phyloP scores from a whole-genome alignment of 2,797 vertebrate species.

The Sebastes itinus region DNA sequence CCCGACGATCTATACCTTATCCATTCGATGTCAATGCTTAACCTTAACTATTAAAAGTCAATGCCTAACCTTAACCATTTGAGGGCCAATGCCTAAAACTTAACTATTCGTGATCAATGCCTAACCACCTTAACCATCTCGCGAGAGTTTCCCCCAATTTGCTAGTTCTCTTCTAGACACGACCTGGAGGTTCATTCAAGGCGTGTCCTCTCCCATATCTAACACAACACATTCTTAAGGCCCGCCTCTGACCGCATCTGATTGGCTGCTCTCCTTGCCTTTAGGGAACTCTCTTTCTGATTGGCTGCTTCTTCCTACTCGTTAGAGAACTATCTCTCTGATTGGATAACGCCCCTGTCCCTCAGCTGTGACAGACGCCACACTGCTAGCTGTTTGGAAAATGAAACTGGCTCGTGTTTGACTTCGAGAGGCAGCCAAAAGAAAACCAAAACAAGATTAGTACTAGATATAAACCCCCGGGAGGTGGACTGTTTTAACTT shows the following conservation, averaged over 20 bases:
- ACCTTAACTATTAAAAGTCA: no score
- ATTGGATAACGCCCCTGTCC: conserved; percentile 44
- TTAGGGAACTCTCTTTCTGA: background rate
- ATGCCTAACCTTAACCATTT: no score
- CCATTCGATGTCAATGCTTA: no score
- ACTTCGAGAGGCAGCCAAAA: background rate
- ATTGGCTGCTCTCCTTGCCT: conserved; percentile 28
- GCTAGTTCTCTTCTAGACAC: background rate
- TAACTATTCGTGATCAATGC: no score
- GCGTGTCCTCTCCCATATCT: conserved; percentile 22
- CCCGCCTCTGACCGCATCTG: conserved; percentile 30
- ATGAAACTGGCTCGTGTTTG: conserved; percentile 63
- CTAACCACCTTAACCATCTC: no score
- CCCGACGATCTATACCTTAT: no score
- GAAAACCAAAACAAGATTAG: conserved; percentile 45
- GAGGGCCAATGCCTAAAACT: no score
- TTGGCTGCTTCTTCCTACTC: conserved; percentile 14
- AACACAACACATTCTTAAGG: background rate
- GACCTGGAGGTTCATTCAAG: background rate
- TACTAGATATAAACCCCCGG: accelerated
- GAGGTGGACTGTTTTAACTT: accelerated
- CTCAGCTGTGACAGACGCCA: conserved; percentile 31
- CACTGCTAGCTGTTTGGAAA: conserved; percentile 63
- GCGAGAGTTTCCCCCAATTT: no score
- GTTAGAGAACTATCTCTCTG: background rate